Evolutionary conservation across 2,113 vertebrate genomes (phyloP), one percentile per base, ranked within the genome.

Genomic region (Gobiocypris rarus): DNA sequence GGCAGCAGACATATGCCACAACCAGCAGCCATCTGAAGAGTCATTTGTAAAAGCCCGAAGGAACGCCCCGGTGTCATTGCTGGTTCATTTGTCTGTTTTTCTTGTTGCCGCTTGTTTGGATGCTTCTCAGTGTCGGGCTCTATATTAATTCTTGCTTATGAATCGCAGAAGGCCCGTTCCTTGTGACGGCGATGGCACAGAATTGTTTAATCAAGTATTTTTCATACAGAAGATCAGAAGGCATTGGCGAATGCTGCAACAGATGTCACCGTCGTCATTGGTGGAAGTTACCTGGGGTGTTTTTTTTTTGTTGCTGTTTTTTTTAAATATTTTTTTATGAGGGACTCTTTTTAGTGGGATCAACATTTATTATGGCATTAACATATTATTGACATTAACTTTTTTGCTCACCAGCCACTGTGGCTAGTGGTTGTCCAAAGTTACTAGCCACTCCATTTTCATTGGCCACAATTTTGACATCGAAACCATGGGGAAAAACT

Each of bases 31-130:
- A 90, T 91, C 86, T 87, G 89, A 92, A 87, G 89, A 91, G 91
- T 90, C 91, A 89, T 93, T 93, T 94, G 92, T 90, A 86, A 89
- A 89, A 89, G 50, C 91, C 92, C 90, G 86, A 84, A 92, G 90
- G 91, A 91, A 84, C 82, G 76, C 77, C 31, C 81, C 89, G 80
- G 75, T 91, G 91, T 89, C 91, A 82, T 50, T 13, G 79, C 70
- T 59, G 50, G 84, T 92, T 92, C 89, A 92, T 93, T 92, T 92
- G 85, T 92, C 90, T 90, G 82, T 89, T 85, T 84, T 80, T 87
- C 73, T 88, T 79, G 88, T 87, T 77, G 65, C 81, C 83, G 88
- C 86, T 92, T 91, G 90, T 92, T 93, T 91, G 88, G 88, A 86
- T 87, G 67, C 86, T 79, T 88, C 88, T 75, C 85, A 54, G 86